These are phyloP conservation scores for Mallotus villosus DNA, from an alignment of 2,797 vertebrate genomes.

Conservation along the genomic window DNA sequence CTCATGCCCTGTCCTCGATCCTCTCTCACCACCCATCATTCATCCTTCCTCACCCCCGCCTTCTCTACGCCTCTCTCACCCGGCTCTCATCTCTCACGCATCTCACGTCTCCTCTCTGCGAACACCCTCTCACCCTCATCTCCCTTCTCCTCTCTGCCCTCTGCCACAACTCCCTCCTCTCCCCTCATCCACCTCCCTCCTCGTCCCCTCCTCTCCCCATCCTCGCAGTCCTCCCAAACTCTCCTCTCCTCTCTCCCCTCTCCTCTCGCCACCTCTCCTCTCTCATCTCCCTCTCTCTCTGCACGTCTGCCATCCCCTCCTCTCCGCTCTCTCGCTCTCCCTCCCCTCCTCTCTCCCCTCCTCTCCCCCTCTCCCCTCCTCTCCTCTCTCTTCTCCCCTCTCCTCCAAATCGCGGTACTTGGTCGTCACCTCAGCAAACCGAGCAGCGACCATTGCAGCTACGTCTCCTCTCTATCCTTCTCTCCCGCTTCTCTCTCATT, in stretches of 20 bases:
- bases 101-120: background rate
- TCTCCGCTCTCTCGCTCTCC: constrained; percentile 22
- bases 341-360: background rate
- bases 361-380: constrained; percentile 28
- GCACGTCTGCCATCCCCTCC: constrained; percentile 21
- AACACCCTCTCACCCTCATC: background rate
- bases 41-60: constrained; percentile 20
- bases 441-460: constrained; percentile 51
- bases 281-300: constrained; percentile 13
- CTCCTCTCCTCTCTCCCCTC: no score
- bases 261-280: background rate
- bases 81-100: no score
- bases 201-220: no score
- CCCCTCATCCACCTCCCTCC: no score
- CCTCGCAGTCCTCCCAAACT: no score
- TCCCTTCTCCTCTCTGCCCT: constrained; percentile 34
- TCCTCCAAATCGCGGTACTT: constrained; percentile 16
- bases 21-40: no score
- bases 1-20: background rate
- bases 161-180: constrained; percentile 15
- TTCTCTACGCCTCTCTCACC: background rate
- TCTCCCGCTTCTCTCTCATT: background rate
- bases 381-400: constrained; percentile 32
- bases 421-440: constrained; percentile 43
- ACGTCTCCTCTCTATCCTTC: background rate